These are phyloP conservation scores for Xylota sylvarum DNA, from an alignment of 2,888 invertebrate species.

Conservation along the genomic window DNA sequence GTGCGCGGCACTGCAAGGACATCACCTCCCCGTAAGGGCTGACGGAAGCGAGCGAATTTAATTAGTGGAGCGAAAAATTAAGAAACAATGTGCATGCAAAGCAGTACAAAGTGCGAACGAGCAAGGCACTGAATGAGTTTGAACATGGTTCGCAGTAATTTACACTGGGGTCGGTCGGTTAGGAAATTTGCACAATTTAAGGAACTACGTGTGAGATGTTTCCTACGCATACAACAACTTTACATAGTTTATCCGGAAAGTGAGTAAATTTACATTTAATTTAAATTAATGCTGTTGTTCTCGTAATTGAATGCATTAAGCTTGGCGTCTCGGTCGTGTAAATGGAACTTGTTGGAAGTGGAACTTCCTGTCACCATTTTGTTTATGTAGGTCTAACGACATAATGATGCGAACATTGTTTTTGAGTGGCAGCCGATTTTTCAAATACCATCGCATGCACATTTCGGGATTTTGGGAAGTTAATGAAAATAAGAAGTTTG, in stretches of 20 bases:
- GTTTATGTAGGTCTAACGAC: too few species aligned
- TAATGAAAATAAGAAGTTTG: too few species aligned
- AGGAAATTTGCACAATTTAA: constrained; percentile 58
- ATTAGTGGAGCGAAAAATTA: constrained; percentile 72
- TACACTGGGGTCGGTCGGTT: constrained; percentile 49
- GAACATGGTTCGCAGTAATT: constrained; percentile 64
- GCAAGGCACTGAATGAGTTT: constrained; percentile 65
- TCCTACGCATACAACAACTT: neutral
- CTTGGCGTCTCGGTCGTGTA: neutral
- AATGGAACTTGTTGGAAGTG: neutral
- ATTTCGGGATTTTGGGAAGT: too few species aligned
- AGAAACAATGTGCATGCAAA: constrained; percentile 75
- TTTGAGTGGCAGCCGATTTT: too few species aligned
- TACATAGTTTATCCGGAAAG: neutral
- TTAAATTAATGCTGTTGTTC: constrained; percentile 9
- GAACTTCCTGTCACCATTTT: too few species aligned
- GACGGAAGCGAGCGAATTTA: constrained; percentile 69
- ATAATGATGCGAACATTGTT: too few species aligned
- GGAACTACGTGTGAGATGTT: constrained; percentile 35
- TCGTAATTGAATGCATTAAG: constrained; percentile 6
- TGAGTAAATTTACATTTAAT: constrained; percentile 17
- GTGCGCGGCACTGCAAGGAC: constrained; percentile 53
- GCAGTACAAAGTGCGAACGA: constrained; percentile 67
- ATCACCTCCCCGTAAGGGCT: constrained; percentile 2
- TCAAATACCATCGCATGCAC: too few species aligned